Evolutionary conservation across 2,113 vertebrate species (phyloP).

Genomic region (Cololabis saira): DNA sequence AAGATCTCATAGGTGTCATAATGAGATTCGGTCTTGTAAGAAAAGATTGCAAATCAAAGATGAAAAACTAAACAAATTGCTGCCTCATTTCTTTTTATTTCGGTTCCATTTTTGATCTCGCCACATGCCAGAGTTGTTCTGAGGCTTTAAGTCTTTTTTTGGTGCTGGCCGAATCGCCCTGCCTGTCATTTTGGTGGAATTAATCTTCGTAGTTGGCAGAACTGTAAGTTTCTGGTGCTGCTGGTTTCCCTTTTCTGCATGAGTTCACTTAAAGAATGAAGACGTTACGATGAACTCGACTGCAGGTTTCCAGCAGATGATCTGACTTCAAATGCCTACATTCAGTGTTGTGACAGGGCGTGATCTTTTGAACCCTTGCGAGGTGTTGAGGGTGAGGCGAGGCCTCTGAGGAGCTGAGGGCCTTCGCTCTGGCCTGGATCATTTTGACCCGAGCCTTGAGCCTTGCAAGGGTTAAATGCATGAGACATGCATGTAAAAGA

Average conservation of each 20-base stretch:
- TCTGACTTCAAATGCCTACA: background rate
- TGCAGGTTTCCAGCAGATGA: background rate
- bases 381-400: too few relatives aligned
- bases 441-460: too few relatives aligned
- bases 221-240: background rate
- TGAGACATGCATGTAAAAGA: background rate
- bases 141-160: background rate
- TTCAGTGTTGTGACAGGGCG: background rate
- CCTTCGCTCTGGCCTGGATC: too few relatives aligned
- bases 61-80: background rate
- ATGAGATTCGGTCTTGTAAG: too few relatives aligned
- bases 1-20: background rate
- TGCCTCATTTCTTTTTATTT: background rate
- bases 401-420: too few relatives aligned
- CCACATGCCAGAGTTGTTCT: background rate
- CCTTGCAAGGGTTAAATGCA: too few relatives aligned
- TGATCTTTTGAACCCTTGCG: background rate
- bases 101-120: background rate
- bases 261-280: background rate
- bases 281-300: background rate
- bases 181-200: background rate
- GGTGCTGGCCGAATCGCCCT: conserved; percentile 1
- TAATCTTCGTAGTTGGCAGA: background rate
- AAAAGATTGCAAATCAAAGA: background rate
- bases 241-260: background rate